Evolutionary conservation across 2,797 vertebrate species (phyloP).

Genomic region (Sebastes taczanowskii): DNA sequence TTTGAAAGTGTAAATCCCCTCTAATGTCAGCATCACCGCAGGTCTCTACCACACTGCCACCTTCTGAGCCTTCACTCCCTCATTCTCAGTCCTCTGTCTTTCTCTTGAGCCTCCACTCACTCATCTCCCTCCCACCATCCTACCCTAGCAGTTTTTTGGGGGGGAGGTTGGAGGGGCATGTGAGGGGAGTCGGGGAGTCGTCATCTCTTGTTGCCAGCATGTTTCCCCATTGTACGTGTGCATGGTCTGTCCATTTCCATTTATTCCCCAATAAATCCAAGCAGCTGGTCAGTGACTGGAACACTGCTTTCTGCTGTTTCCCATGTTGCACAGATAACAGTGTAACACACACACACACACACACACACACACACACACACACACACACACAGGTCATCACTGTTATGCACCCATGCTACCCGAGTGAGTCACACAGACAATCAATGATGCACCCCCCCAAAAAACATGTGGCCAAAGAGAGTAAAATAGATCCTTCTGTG

Average conservation of each 20-base stretch:
- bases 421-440: slow-evolving; percentile 14
- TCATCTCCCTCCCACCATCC: not conserved
- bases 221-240: slow-evolving; percentile 22
- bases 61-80: not conserved
- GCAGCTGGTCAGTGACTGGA: slow-evolving; percentile 59
- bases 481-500: slow-evolving; percentile 28
- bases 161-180: not conserved
- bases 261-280: slow-evolving; percentile 59
- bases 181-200: not conserved
- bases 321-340: slow-evolving; percentile 56
- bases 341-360: slow-evolving; percentile 1
- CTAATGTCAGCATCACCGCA: slow-evolving; percentile 3
- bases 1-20: slow-evolving; percentile 27
- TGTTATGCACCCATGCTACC: slow-evolving; percentile 20
- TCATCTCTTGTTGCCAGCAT: slow-evolving; percentile 14
- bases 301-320: slow-evolving; percentile 51
- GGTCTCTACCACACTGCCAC: slow-evolving; percentile 17
- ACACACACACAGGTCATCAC: slow-evolving; percentile 13
- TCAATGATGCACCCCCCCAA: slow-evolving; percentile 10
- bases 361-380: not conserved
- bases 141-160: not conserved
- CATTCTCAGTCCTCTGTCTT: not conserved
- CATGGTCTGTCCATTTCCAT: slow-evolving; percentile 55
- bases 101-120: not conserved
- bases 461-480: slow-evolving; percentile 24